phyloP scores from a whole-genome alignment of 2,888 invertebrate genomes.

The Xestia c-nigrum region DNA sequence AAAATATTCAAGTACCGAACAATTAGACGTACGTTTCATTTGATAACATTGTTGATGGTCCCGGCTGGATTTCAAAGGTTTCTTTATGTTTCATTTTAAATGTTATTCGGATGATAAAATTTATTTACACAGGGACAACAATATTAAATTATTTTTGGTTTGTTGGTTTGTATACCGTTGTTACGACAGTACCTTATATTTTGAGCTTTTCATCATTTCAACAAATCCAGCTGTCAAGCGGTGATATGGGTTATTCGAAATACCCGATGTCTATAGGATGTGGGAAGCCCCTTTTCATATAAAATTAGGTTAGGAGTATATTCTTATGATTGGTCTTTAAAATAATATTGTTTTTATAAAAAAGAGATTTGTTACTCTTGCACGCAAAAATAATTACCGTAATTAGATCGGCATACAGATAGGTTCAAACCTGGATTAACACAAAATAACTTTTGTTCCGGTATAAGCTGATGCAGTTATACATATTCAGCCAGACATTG shows the following conservation, averaged over 20 bases:
- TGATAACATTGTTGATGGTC: slow-evolving; percentile 36
- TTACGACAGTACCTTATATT: slow-evolving; percentile 23
- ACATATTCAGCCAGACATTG: too few species aligned
- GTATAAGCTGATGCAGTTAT: too few species aligned
- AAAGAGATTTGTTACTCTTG: too few species aligned
- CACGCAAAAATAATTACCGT: too few species aligned
- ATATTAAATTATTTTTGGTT: slow-evolving; percentile 15
- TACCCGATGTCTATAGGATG: slow-evolving; percentile 9
- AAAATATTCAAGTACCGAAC: slow-evolving; percentile 40
- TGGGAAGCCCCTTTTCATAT: slow-evolving; percentile 15
- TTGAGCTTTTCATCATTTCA: slow-evolving; percentile 22
- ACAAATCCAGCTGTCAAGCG: slow-evolving; percentile 33
- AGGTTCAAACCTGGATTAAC: too few species aligned
- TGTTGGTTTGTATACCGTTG: slow-evolving; percentile 18
- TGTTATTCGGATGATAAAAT: slow-evolving; percentile 37
- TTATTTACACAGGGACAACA: slow-evolving; percentile 37
- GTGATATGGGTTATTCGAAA: slow-evolving; percentile 18
- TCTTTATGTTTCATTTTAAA: slow-evolving; percentile 36
- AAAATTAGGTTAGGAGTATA: background rate
- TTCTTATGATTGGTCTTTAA: background rate
- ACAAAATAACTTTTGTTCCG: too few species aligned
- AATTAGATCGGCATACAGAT: too few species aligned
- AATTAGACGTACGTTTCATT: slow-evolving; percentile 37
- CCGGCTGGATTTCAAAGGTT: slow-evolving; percentile 28
- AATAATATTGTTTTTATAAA: too few species aligned